Percentiles rank a stretch among this genome's conserved stretches.
Conservation (phyloP, 1,140 invertebrate genomes). For the Pseudomyrmex pallidus region DNA sequence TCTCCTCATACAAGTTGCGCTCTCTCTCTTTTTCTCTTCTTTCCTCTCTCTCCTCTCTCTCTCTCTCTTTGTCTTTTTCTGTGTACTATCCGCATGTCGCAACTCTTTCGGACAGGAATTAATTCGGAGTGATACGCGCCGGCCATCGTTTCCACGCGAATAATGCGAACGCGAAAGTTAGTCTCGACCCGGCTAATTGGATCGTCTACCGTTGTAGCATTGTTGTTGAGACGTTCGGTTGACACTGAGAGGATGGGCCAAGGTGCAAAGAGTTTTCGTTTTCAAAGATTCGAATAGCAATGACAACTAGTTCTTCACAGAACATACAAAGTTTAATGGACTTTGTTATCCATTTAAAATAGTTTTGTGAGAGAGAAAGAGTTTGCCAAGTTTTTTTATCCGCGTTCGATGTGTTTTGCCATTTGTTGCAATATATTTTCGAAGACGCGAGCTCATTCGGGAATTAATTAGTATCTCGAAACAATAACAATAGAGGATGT, state of each 20-base stretch:
- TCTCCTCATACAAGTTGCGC: constrained; percentile 13
- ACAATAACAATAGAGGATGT: background rate
- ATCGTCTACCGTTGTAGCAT: background rate
- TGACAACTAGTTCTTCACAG: background rate
- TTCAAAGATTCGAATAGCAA: background rate
- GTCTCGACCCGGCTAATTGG: constrained; percentile 4
- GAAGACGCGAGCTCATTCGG: background rate
- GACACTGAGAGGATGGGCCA: background rate
- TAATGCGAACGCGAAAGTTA: constrained; percentile 2
- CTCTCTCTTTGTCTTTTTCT: background rate
- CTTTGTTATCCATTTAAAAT: background rate
- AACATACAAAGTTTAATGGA: background rate
- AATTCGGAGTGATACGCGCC: background rate
- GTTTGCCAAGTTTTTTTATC: background rate
- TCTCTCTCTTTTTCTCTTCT: background rate
- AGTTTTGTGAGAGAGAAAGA: background rate
- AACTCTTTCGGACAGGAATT: background rate
- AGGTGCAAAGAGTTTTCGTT: constrained; percentile 5
- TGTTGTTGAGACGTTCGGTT: background rate
- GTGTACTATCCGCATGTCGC: background rate
- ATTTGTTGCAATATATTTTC: background rate
- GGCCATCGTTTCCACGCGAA: constrained; percentile 5
- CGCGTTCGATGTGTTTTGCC: background rate
- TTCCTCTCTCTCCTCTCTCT: background rate
- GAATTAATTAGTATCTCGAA: constrained; percentile 7